Percentiles rank a stretch among this genome's conserved stretches.
Conservation (phyloP, 1,140 invertebrate genomes). For the Venturia canescens region DNA sequence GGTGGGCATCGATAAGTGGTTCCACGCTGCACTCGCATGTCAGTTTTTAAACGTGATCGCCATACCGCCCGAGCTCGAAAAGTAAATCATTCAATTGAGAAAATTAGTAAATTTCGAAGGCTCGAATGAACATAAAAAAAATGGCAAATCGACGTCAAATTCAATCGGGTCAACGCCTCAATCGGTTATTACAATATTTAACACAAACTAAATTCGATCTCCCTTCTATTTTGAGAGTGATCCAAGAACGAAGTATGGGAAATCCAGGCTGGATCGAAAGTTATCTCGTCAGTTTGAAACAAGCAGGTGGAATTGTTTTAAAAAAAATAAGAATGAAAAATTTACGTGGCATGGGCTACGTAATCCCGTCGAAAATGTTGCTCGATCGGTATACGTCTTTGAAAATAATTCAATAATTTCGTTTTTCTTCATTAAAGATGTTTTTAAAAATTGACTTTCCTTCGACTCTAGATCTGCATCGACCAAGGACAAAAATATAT, state of each 20-base stretch:
- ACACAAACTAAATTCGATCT: background rate
- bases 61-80: slow-evolving; percentile 80
- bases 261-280: slow-evolving; percentile 83
- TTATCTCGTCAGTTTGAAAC: slow-evolving; percentile 79
- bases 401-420: background rate
- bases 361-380: slow-evolving; percentile 71
- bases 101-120: too few relatives aligned
- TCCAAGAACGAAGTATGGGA: slow-evolving; percentile 79
- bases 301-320: slow-evolving; percentile 75
- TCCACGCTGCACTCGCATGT: slow-evolving; percentile 79
- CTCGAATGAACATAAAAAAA: background rate
- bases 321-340: slow-evolving; percentile 67
- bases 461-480: background rate
- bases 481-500: slow-evolving; percentile 23
- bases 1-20: slow-evolving; percentile 76
- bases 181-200: background rate
- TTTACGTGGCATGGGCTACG: slow-evolving; percentile 68
- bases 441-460: slow-evolving; percentile 22
- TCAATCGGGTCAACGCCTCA: background rate
- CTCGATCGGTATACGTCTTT: slow-evolving; percentile 66
- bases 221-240: slow-evolving; percentile 69
- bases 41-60: slow-evolving; percentile 80
- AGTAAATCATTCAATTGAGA: slow-evolving; percentile 68
- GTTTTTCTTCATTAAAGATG: background rate
- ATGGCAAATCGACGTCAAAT: too few relatives aligned